phyloP scores from a whole-genome alignment of 2,888 invertebrate species.

The Scotopteryx bipunctaria region DNA sequence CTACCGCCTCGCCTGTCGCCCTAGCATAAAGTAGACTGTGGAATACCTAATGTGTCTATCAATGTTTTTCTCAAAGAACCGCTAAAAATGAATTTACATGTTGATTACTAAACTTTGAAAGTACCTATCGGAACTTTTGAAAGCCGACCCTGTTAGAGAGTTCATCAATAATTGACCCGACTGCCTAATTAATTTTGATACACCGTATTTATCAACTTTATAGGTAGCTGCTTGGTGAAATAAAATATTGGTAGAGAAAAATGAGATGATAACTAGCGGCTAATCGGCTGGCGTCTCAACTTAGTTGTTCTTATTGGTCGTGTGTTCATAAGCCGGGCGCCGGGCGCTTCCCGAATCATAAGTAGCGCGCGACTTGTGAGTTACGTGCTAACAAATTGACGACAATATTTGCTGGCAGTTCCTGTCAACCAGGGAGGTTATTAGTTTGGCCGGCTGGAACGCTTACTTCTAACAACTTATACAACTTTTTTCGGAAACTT shows the following conservation, averaged over 20 bases:
- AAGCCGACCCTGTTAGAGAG: constrained; percentile 28
- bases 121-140: constrained; percentile 35
- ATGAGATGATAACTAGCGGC: constrained; percentile 63
- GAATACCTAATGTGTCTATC: constrained; percentile 73
- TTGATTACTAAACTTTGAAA: constrained; percentile 37
- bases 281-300: constrained; percentile 77
- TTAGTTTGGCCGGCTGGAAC: constrained; percentile 53
- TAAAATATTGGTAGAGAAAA: constrained; percentile 60
- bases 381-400: constrained; percentile 74
- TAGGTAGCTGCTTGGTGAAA: constrained; percentile 36
- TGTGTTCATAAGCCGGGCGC: constrained; percentile 71
- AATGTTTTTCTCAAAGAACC: constrained; percentile 32
- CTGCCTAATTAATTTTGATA: constrained; percentile 35
- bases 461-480: constrained; percentile 35
- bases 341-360: constrained; percentile 69
- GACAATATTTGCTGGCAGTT: constrained; percentile 75
- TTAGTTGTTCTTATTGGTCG: constrained; percentile 77
- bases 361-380: constrained; percentile 60
- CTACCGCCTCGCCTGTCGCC: constrained; percentile 62
- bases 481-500: constrained; percentile 32
- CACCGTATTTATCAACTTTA: not conserved
- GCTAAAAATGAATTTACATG: constrained; percentile 39
- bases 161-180: constrained; percentile 41
- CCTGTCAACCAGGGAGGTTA: constrained; percentile 66
- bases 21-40: constrained; percentile 68